Base-by-base conservation (phyloP, 2,888 invertebrate species). In the Callosobruchus maculatus region DNA sequence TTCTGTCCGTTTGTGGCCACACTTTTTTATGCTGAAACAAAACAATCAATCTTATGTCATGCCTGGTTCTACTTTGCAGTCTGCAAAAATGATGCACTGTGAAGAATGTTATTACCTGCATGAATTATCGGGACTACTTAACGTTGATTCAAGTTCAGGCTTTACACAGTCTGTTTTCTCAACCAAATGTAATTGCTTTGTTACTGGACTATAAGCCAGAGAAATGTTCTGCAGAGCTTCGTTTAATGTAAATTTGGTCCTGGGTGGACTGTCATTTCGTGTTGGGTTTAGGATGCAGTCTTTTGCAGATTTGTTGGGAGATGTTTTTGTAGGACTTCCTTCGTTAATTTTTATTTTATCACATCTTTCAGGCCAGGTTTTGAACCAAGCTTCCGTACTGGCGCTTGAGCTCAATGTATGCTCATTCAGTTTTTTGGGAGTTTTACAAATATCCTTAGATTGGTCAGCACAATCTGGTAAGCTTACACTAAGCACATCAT, bases 151-250 rank as follows among this genome's bases (percentile, higher is more conserved):
- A 21, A 22, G 71, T 67, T 68, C 68, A 0, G 68, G 20, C 21
- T 67, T 21, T 68, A 20, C 74, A 72, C 71, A 73, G 74, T 76
- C 76, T 67, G 88, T 88, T 78, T 88, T 89, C 71, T 82, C 88
- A 76, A 92, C 89, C 71, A 92, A 90, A 86, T 93, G 93, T 77
- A 93, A 86, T 81, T 93, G 92, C 84, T 92, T 93, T 22, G 93
- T 93, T 71, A 92, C 89, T 20, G 93, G 93, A 84, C 92, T 93
- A 86, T 93, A 94, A 2, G 93, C 92, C 77, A 94, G 86, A 78
- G 93, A 92, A 88, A 94, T 93, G 85, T 90, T 92, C 84, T 93
- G 92, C 81, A 94, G 86, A 72, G 93, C 92, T 86, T 92, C 92
- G 83, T 92, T 92, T 77, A 93, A 88, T 77, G 90, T 90, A 85